Conservation (phyloP, 2,888 invertebrate genomes). For the Drosophila paracracens region DNA sequence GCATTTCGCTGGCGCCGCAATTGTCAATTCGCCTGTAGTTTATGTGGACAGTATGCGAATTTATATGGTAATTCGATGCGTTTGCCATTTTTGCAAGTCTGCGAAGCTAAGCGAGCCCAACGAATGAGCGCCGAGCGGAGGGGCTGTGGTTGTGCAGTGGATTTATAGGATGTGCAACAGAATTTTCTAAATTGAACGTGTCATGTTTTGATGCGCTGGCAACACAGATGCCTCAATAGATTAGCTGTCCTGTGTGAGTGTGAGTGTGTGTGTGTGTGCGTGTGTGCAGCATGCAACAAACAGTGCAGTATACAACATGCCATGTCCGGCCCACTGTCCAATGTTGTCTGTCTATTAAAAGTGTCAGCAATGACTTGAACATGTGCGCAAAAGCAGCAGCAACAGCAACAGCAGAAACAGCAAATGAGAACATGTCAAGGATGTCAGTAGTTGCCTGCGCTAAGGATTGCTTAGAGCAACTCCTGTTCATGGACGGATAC, state of each 20-base stretch:
- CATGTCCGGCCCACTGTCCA: slow-evolving; percentile 36
- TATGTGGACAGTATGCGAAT: slow-evolving; percentile 73
- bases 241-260: slow-evolving; percentile 60
- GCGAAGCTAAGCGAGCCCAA: slow-evolving; percentile 30
- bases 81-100: slow-evolving; percentile 53
- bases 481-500: slow-evolving; percentile 15
- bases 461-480: slow-evolving; percentile 9
- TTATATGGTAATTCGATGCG: slow-evolving; percentile 72
- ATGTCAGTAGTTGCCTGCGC: slow-evolving; percentile 54
- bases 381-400: slow-evolving; percentile 23
- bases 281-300: slow-evolving; percentile 51
- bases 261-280: slow-evolving; percentile 10
- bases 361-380: slow-evolving; percentile 69
- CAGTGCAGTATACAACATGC: slow-evolving; percentile 13
- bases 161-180: slow-evolving; percentile 20
- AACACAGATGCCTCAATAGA: slow-evolving; percentile 77
- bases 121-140: slow-evolving; percentile 8
- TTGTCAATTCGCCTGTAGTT: slow-evolving; percentile 78
- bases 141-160: not conserved
- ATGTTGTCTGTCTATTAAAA: slow-evolving; percentile 70
- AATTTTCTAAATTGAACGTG: slow-evolving; percentile 66
- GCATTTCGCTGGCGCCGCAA: slow-evolving; percentile 65
- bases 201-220: slow-evolving; percentile 65
- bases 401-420: slow-evolving; percentile 27
- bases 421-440: slow-evolving; percentile 61